phyloP scores from a whole-genome alignment of 1,140 invertebrate species.

The Gonatopus flavifemur region DNA sequence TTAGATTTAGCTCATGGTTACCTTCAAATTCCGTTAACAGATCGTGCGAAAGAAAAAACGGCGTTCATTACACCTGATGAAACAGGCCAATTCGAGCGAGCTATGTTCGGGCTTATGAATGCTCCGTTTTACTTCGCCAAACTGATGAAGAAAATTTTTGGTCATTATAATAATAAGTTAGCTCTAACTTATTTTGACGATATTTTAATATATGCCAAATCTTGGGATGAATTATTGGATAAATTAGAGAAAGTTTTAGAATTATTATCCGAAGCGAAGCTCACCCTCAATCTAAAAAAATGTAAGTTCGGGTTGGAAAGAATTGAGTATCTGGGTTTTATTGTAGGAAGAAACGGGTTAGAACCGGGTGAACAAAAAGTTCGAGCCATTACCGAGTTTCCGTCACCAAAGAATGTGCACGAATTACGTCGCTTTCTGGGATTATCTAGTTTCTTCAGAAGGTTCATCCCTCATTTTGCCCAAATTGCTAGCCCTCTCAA shows the following conservation, averaged over 20 bases:
- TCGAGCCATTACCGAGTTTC: too few relatives aligned
- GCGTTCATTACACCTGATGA: background rate
- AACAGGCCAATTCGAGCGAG: background rate
- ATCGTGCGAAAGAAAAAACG: too few relatives aligned
- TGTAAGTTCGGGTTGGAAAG: too few relatives aligned
- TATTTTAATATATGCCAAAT: background rate
- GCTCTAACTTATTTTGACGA: too few relatives aligned
- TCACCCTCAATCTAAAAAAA: background rate
- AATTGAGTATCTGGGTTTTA: background rate
- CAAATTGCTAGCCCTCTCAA: too few relatives aligned
- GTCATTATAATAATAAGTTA: too few relatives aligned
- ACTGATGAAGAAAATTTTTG: too few relatives aligned
- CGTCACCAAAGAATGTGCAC: background rate
- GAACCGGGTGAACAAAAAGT: background rate
- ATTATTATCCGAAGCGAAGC: background rate
- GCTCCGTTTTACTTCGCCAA: background rate
- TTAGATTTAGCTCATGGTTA: background rate
- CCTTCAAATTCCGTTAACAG: background rate
- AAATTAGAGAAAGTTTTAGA: background rate
- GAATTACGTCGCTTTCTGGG: constrained; percentile 2
- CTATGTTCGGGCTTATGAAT: too few relatives aligned
- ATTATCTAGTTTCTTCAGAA: constrained; percentile 7
- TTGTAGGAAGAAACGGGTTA: background rate
- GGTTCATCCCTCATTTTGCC: constrained; percentile 6
- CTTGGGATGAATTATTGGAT: background rate